Percentiles rank a stretch among this genome's conserved stretches.
Evolutionary conservation across 2,888 invertebrate species (phyloP).

Genomic region (Sacculina carcini): DNA sequence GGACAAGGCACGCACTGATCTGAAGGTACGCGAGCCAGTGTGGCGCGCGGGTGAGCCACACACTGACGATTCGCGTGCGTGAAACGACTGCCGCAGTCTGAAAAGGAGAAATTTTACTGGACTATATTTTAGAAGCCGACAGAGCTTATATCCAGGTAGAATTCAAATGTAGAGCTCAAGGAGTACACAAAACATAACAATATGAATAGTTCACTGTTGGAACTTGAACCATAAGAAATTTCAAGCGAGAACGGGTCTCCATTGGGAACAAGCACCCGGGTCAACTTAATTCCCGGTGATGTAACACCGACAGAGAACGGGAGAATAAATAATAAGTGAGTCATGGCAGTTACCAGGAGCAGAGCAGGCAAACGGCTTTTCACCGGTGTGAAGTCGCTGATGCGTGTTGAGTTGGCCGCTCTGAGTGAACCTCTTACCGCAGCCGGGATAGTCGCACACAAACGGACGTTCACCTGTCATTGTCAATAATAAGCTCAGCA

Average conservation of each 20-base stretch:
- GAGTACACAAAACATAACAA: no score
- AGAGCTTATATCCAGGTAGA: no score
- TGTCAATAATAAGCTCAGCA: slow-evolving; percentile 7
- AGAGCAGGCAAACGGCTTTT: slow-evolving; percentile 43
- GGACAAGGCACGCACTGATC: slow-evolving; percentile 2
- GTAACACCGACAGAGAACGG: not conserved
- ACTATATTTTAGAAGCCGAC: no score
- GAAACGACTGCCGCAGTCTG: slow-evolving; percentile 35
- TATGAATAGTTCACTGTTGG: not conserved
- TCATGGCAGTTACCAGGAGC: slow-evolving; percentile 20
- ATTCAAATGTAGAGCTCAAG: no score
- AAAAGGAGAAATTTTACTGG: slow-evolving; percentile 14
- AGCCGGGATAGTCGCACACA: slow-evolving; percentile 41
- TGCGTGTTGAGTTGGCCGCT: slow-evolving; percentile 51
- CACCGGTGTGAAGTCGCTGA: slow-evolving; percentile 45
- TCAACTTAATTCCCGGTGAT: no score
- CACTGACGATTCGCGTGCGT: slow-evolving; percentile 51
- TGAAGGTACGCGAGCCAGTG: not conserved
- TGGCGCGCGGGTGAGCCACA: slow-evolving; percentile 36
- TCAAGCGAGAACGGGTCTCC: no score
- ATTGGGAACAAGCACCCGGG: no score
- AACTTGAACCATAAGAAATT: not conserved
- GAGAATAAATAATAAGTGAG: not conserved
- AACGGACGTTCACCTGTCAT: slow-evolving; percentile 41
- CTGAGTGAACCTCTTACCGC: slow-evolving; percentile 41